Conservation (phyloP, 2,113 vertebrate genomes). For the Calyptomena viridis region DNA sequence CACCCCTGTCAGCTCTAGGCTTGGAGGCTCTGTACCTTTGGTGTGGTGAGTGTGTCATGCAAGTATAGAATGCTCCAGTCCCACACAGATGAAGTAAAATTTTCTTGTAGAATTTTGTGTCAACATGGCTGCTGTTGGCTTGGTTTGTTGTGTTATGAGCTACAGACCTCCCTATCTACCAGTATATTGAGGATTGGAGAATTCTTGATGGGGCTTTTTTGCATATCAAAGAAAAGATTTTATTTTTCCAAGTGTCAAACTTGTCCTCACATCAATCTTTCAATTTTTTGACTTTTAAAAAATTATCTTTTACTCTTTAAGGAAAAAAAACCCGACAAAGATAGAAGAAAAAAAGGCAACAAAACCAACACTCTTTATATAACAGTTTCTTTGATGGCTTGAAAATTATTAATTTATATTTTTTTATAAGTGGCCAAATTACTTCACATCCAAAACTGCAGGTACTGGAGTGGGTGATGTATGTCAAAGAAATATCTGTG, state of each 20-base stretch:
- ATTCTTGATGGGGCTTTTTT: neutral
- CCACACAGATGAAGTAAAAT: neutral
- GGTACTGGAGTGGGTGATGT: neutral
- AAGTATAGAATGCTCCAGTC: neutral
- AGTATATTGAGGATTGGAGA: neutral
- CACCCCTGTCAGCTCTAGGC: accelerated
- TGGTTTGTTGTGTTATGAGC: neutral
- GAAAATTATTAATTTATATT: neutral
- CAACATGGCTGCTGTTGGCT: neutral
- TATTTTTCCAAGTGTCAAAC: neutral
- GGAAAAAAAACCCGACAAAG: neutral
- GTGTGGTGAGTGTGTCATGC: neutral
- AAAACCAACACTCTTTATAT: neutral
- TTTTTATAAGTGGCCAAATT: neutral
- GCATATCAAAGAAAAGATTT: neutral
- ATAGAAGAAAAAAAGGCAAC: neutral
- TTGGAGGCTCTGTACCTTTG: neutral
- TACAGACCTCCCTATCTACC: neutral
- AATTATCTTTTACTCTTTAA: neutral
- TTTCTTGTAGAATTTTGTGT: neutral
- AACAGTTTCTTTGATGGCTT: neutral
- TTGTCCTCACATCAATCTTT: neutral
- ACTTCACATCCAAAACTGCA: neutral
- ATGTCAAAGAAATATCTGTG: neutral
- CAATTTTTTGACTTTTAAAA: accelerated